Evolutionary conservation across 1,140 invertebrate genomes (phyloP), one percentile per base, ranked within the genome.

Genomic region (Magallana angulata): DNA sequence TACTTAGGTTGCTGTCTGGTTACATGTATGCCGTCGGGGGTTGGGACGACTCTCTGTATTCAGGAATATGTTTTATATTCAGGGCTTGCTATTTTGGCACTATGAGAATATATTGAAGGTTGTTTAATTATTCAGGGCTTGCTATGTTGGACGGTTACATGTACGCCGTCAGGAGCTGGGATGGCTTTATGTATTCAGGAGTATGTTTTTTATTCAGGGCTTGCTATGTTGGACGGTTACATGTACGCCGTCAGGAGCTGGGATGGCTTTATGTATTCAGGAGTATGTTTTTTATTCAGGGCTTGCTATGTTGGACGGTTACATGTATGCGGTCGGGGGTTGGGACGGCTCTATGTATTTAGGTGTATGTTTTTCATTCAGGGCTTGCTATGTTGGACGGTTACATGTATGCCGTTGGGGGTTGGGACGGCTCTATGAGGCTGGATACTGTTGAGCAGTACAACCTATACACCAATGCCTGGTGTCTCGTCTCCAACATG

Each of bases 371-470:
- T 36, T 36, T 36, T 36, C 60, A 89, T 0, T 82, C 68, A 96
- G 97, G 97, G 60, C 96, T 97, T n/a, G 96, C 96, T 48, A 95
- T 96, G 85, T 96, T 96, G 92, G 96, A 96, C 88, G 96, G 96
- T 68, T 95, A 96, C 89, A 95, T 97, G 24, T 97, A 97, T 95
- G 97, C 96, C 18, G 96, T 97, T 58, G 97, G 97, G 62, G 97
- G 97, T 30, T 97, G 97, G 94, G 97, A 97, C 94, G 96, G 97
- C 16, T 97, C 97, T 95, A 96, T 96, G 93, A 97, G 97, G 90
- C 94, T 97, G n/a, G 96, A 97, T 90, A 93, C 93, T 91, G 98
- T 98, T 2, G 98, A 99, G 95, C 96, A 97, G 92, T 98, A 97
- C 94, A 97, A 98, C 95, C 96, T 97, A 11, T 96, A 96, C 89